These are phyloP conservation scores for Paracanthobrama guichenoti DNA, from an alignment of 2,113 vertebrate species.

Conservation along the genomic window DNA sequence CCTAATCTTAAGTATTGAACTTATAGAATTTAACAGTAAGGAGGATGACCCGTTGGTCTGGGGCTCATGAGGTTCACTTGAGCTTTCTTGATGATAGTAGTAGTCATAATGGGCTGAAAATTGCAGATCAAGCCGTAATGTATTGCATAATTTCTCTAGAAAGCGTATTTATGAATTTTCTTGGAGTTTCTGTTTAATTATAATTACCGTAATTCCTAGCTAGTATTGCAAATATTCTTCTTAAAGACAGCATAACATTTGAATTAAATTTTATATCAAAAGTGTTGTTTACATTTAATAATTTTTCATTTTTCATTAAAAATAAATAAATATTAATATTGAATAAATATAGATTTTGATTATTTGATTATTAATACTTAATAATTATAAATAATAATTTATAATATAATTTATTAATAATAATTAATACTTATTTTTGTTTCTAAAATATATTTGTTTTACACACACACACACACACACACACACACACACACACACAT, in stretches of 20 bases:
- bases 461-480: not conserved
- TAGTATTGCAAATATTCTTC: not conserved
- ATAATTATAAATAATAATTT: too few relatives aligned
- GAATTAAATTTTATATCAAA: not conserved
- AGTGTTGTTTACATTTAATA: not conserved
- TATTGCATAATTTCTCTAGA: not conserved
- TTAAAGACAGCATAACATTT: not conserved
- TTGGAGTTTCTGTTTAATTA: not conserved
- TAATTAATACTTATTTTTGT: too few relatives aligned
- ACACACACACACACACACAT: too few relatives aligned
- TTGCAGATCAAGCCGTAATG: not conserved
- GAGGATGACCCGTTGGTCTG: not conserved
- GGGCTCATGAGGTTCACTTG: not conserved
- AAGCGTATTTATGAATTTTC: not conserved
- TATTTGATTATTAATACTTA: too few relatives aligned
- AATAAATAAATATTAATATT: too few relatives aligned
- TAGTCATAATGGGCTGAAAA: not conserved
- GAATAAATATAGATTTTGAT: too few relatives aligned
- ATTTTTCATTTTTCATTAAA: too few relatives aligned
- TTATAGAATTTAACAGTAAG: not conserved
- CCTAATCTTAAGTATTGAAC: not conserved
- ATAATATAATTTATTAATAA: too few relatives aligned
- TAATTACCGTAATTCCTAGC: not conserved
- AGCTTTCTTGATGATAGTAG: not conserved
- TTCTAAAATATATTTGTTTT: too few relatives aligned